These are phyloP conservation scores for Lithobates pipiens DNA, from an alignment of 2,797 vertebrate genomes.

Conservation along the genomic window DNA sequence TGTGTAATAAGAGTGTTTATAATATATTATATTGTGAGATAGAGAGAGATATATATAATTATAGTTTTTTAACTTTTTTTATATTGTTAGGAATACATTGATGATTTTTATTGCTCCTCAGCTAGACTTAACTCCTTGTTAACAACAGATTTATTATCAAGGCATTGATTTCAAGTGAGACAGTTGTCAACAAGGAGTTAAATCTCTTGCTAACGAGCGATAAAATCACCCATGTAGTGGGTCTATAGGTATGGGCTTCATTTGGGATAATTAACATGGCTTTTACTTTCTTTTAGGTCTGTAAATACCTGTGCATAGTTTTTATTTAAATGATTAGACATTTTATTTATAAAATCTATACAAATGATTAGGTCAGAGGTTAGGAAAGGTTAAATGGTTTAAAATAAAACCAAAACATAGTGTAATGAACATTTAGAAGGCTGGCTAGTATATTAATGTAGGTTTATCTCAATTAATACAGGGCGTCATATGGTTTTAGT, in stretches of 20 bases:
- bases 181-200: background rate
- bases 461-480: background rate
- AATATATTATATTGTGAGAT: too few relatives aligned
- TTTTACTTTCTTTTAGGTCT: background rate
- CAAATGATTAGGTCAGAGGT: background rate
- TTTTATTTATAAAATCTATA: background rate
- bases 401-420: background rate
- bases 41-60: too few relatives aligned
- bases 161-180: background rate
- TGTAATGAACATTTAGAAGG: background rate
- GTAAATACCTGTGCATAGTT: background rate
- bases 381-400: background rate
- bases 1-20: background rate
- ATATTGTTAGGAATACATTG: background rate
- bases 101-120: background rate
- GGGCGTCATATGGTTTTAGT: background rate
- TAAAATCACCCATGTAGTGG: background rate
- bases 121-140: background rate
- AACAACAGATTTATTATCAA: background rate
- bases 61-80: too few relatives aligned
- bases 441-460: background rate
- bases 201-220: background rate
- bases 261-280: background rate
- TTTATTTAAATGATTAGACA: background rate
- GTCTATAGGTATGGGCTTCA: background rate